These are phyloP conservation scores for Zosterops hypoxanthus DNA, from an alignment of 2,113 vertebrate species.

Conservation along the genomic window DNA sequence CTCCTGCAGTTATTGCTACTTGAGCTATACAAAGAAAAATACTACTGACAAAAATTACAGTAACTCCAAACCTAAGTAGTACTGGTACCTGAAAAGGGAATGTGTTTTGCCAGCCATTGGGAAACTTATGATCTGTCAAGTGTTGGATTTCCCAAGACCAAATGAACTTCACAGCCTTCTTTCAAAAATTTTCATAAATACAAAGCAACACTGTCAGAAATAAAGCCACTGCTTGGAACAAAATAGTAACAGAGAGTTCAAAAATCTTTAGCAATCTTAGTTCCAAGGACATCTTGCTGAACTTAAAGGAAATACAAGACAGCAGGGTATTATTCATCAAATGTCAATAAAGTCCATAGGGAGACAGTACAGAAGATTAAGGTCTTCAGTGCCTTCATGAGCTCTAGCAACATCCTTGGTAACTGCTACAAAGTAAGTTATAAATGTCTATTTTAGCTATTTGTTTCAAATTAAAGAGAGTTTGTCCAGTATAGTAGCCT, in stretches of 20 bases:
- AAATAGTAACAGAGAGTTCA: neutral
- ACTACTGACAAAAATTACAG: neutral
- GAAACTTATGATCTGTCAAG: neutral
- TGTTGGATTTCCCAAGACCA: conserved; percentile 1
- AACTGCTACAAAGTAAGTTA: conserved; percentile 24
- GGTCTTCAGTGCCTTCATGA: conserved; percentile 34
- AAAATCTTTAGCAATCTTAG: neutral
- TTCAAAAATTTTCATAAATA: neutral
- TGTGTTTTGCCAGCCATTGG: neutral
- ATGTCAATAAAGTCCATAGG: neutral
- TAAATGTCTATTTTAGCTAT: neutral
- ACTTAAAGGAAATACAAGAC: conserved; percentile 13
- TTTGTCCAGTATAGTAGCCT: conserved; percentile 33
- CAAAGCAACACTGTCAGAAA: neutral
- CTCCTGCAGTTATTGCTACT: conserved; percentile 61
- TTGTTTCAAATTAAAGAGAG: conserved; percentile 17
- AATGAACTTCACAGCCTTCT: conserved; percentile 13
- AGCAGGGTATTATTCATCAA: neutral
- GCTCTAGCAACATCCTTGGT: conserved; percentile 66
- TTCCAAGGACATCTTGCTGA: conserved; percentile 7
- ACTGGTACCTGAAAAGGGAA: conserved; percentile 35
- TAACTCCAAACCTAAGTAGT: neutral
- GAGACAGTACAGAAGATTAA: neutral
- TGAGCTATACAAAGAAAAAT: conserved; percentile 8
- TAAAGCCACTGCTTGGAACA: neutral